A percentile compares a stretch with the other conserved stretches of the same genome.
Evolutionary conservation across 1,140 invertebrate genomes (phyloP).

Genomic region (Eumeta japonica): DNA sequence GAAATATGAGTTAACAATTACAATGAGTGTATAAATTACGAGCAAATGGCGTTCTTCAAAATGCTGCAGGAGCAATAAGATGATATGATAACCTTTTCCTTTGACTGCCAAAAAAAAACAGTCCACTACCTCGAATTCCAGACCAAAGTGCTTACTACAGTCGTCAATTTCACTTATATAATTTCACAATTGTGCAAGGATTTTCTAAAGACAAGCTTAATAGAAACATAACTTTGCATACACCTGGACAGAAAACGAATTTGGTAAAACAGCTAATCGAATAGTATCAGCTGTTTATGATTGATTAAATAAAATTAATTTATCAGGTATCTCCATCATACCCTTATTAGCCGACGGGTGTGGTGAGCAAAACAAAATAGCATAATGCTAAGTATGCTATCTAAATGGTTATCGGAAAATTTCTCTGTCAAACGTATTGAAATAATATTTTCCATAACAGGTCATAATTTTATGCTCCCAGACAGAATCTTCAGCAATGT

Average conservation of each 20-base stretch:
- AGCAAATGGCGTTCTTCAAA: slow-evolving; percentile 22
- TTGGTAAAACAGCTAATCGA: slow-evolving; percentile 8
- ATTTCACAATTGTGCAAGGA: slow-evolving; percentile 15
- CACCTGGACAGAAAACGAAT: slow-evolving; percentile 8
- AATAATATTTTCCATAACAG: too few relatives aligned
- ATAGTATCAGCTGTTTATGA: slow-evolving; percentile 8
- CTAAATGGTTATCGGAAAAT: too few relatives aligned
- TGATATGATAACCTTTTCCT: slow-evolving; percentile 14
- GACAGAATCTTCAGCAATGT: too few relatives aligned
- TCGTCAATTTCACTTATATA: slow-evolving; percentile 17
- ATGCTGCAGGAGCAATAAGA: slow-evolving; percentile 15
- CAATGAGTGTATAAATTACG: slow-evolving; percentile 17
- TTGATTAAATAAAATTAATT: too few relatives aligned
- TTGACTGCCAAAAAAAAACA: slow-evolving; percentile 21
- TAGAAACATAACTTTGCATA: slow-evolving; percentile 14
- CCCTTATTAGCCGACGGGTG: too few relatives aligned
- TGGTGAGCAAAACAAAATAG: too few relatives aligned
- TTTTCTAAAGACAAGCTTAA: slow-evolving; percentile 17
- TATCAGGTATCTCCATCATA: too few relatives aligned
- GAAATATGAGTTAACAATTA: slow-evolving; percentile 11
- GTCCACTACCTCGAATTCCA: slow-evolving; percentile 13
- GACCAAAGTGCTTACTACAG: slow-evolving; percentile 17
- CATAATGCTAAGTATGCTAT: too few relatives aligned
- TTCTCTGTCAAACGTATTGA: too few relatives aligned
- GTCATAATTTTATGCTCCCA: too few relatives aligned